phyloP scores from a whole-genome alignment of 2,888 invertebrate species.

The Drosophila yooni region DNA sequence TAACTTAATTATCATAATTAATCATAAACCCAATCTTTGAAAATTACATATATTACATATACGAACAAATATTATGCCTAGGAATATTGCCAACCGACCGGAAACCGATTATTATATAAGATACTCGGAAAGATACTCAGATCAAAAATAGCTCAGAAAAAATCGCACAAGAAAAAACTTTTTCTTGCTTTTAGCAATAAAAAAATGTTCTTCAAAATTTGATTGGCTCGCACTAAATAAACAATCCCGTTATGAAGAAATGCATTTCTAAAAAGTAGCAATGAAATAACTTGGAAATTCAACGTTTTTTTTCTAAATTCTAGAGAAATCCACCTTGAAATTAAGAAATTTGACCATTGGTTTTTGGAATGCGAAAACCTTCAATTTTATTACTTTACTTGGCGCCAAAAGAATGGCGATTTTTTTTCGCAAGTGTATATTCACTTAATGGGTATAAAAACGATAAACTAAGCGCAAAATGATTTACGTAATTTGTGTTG shows the following conservation, averaged over 20 bases:
- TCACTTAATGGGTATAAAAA: background rate
- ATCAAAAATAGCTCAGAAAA: background rate
- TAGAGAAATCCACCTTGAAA: background rate
- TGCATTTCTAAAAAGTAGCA: background rate
- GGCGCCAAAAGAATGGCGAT: background rate
- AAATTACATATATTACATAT: no score
- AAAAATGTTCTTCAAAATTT: background rate
- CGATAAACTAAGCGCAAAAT: conserved; percentile 9
- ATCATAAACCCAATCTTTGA: no score
- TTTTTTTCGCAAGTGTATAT: background rate
- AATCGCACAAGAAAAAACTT: background rate
- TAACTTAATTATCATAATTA: background rate
- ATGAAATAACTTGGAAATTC: background rate
- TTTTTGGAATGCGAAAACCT: background rate
- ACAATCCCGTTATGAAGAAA: background rate
- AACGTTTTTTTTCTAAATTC: background rate
- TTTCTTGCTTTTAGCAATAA: background rate
- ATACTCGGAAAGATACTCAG: background rate
- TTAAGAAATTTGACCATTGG: background rate
- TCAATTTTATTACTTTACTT: background rate
- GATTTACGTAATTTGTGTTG: conserved; percentile 56
- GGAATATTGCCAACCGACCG: background rate
- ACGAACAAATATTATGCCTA: background rate
- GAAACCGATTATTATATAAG: background rate
- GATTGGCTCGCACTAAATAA: background rate